These are phyloP conservation scores for Linnaemya vulpina DNA, from an alignment of 2,888 invertebrate species.

Conservation along the genomic window DNA sequence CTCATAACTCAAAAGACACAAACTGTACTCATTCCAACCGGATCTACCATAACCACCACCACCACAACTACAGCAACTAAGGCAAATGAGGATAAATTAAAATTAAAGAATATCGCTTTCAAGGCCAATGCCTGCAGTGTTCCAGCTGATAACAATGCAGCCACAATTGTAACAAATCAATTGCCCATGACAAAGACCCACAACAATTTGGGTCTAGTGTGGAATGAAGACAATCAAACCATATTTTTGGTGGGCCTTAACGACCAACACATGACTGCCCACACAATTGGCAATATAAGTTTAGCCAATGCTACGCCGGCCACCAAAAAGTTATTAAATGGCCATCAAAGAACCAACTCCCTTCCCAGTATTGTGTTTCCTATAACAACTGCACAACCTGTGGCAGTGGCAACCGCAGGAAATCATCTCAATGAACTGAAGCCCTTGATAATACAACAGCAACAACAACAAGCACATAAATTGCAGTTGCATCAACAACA, in stretches of 20 bases:
- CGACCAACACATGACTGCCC: slow-evolving; percentile 82
- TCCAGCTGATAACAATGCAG: slow-evolving; percentile 44
- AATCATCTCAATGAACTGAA: slow-evolving; percentile 73
- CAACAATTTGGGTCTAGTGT: slow-evolving; percentile 85
- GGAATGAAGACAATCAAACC: slow-evolving; percentile 86
- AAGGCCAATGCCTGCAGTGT: slow-evolving; percentile 63
- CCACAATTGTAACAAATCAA: slow-evolving; percentile 74
- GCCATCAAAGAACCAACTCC: slow-evolving; percentile 84
- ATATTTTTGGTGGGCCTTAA: slow-evolving; percentile 84
- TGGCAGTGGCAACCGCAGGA: neutral
- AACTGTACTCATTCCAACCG: slow-evolving; percentile 85
- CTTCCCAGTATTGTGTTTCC: slow-evolving; percentile 85
- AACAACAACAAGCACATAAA: slow-evolving; percentile 80
- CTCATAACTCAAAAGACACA: slow-evolving; percentile 82
- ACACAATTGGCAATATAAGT: slow-evolving; percentile 79
- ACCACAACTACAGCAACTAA: slow-evolving; percentile 68
- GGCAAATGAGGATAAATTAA: slow-evolving; percentile 56
- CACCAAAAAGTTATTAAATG: slow-evolving; percentile 83
- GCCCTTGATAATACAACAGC: slow-evolving; percentile 74
- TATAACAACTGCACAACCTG: slow-evolving; percentile 74
- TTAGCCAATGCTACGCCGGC: slow-evolving; percentile 76
- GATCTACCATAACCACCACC: slow-evolving; percentile 74
- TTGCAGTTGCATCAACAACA: slow-evolving; percentile 77
- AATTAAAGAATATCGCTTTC: slow-evolving; percentile 78
- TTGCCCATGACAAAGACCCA: slow-evolving; percentile 82